These are phyloP conservation scores for Apteryx owenii DNA, from an alignment of 2,113 vertebrate species.

Conservation along the genomic window DNA sequence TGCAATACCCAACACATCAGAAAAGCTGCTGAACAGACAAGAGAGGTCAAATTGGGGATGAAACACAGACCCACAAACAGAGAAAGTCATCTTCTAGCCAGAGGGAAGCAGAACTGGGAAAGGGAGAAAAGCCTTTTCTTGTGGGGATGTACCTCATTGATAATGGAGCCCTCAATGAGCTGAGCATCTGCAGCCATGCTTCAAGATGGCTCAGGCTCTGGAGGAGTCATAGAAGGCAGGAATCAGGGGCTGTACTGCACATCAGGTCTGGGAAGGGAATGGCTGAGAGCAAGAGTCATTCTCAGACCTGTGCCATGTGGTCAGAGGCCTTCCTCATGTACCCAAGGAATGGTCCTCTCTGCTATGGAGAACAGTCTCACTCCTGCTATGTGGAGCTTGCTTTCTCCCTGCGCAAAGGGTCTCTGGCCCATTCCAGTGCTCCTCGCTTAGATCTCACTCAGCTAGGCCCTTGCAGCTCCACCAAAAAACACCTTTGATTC, in stretches of 20 bases:
- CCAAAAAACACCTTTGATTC: neutral
- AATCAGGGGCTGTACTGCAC: no score
- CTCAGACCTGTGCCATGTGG: no score
- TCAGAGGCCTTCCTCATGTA: no score
- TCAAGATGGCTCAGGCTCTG: no score
- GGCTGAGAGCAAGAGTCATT: no score
- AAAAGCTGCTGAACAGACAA: neutral
- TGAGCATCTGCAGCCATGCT: neutral
- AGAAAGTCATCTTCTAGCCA: neutral
- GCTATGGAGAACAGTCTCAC: no score
- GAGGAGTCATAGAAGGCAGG: neutral
- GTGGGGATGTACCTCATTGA: fast-evolving
- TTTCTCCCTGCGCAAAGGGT: no score
- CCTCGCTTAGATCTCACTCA: neutral
- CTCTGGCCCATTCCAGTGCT: neutral
- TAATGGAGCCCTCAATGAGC: neutral
- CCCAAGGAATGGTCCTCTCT: no score
- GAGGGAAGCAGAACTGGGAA: neutral
- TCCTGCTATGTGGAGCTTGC: no score
- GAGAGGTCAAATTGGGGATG: neutral
- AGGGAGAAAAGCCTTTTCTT: neutral
- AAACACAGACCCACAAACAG: neutral
- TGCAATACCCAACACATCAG: neutral
- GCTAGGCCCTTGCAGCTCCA: no score
- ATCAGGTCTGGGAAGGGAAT: no score